phyloP scores from a whole-genome alignment of 2,113 vertebrate species.

The Corynorhinus townsendii region DNA sequence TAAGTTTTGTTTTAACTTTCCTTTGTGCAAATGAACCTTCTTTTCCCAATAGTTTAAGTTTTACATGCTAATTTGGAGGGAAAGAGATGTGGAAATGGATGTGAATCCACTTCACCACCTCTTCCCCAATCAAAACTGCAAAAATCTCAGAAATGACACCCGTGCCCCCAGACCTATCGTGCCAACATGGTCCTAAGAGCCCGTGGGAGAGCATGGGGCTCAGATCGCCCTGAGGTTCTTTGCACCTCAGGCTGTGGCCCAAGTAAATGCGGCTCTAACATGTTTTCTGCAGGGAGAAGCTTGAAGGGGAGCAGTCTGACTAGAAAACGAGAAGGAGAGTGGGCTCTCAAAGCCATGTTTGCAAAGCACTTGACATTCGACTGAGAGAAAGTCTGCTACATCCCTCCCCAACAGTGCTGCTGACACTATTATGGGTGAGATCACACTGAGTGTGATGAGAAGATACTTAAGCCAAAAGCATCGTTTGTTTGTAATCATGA shows the following conservation, averaged over 20 bases:
- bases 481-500: not conserved
- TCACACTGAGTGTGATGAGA: not conserved
- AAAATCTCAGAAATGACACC: not conserved
- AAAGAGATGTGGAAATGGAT: not conserved
- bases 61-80: not conserved
- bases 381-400: not conserved
- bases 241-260: too few relatives aligned
- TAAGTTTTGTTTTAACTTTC: slow-evolving; percentile 31
- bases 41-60: not conserved
- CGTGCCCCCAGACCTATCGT: not conserved
- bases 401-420: not conserved
- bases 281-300: not conserved
- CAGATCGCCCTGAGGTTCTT: not conserved
- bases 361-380: not conserved
- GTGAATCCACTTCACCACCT: not conserved
- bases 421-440: not conserved
- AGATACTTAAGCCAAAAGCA: not conserved
- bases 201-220: fast-evolving
- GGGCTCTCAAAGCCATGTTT: not conserved
- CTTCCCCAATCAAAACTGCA: not conserved
- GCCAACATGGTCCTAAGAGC: not conserved
- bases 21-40: not conserved
- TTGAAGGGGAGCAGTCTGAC: not conserved
- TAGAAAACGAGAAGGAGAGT: not conserved
- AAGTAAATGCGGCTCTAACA: not conserved